Conservation (phyloP, 2,888 invertebrate species). For the Spodoptera littoralis region DNA sequence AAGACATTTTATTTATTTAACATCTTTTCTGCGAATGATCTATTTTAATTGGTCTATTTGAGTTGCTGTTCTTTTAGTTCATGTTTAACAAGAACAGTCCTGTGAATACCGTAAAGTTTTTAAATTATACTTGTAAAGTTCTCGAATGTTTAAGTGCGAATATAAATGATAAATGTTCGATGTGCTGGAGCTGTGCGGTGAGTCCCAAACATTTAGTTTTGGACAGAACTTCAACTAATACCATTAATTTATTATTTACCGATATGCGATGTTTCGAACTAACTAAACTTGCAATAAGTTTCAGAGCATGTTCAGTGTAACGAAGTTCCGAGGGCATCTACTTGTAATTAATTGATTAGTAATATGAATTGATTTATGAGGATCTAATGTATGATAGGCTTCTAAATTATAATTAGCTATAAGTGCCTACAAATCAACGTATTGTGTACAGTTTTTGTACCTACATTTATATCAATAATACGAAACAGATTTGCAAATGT, state of each 20-base stretch:
- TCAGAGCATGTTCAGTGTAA: constrained; percentile 31
- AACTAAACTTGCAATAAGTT: constrained; percentile 47
- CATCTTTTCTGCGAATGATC: no score
- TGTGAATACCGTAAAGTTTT: constrained; percentile 8
- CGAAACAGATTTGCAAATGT: no score
- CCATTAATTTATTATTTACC: constrained; percentile 47
- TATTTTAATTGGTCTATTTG: no score
- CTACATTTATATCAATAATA: no score
- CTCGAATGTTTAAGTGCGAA: constrained; percentile 15
- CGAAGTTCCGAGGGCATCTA: constrained; percentile 32
- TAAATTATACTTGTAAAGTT: constrained; percentile 10
- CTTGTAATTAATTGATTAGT: constrained; percentile 42
- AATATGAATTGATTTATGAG: constrained; percentile 23
- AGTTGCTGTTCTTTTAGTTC: no score
- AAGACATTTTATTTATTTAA: not conserved
- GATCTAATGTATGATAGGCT: constrained; percentile 4
- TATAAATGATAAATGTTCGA: constrained; percentile 35
- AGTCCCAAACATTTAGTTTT: constrained; percentile 27
- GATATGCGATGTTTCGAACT: constrained; percentile 38
- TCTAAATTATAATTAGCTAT: not conserved
- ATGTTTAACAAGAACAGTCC: constrained; percentile 1
- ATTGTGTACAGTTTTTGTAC: no score
- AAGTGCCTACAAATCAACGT: no score
- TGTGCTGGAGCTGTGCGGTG: constrained; percentile 26
- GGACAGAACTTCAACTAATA: constrained; percentile 35